phyloP scores from a whole-genome alignment of 2,797 vertebrate species.

The Brotula barbata region DNA sequence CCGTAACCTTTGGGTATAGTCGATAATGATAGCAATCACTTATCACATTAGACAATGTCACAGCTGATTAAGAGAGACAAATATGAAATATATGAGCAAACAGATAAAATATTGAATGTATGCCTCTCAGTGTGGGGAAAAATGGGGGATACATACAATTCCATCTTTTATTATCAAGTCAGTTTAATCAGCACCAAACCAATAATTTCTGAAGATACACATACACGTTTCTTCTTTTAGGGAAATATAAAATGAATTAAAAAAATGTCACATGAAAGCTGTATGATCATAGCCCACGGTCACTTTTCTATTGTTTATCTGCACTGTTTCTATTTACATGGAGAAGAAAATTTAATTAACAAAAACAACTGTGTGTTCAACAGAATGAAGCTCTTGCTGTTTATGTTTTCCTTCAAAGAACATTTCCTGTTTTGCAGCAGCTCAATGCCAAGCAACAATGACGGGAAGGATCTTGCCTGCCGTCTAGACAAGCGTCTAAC shows the following conservation, averaged over 20 bases:
- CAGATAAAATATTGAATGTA: neutral
- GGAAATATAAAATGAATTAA: neutral
- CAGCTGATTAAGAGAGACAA: conserved; percentile 1
- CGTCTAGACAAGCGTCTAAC: conserved; percentile 71
- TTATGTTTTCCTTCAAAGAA: conserved; percentile 52
- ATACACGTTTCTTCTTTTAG: too few species aligned
- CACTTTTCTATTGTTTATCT: neutral
- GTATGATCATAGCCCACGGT: neutral
- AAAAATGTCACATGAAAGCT: neutral
- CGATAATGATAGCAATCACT: neutral
- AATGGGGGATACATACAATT: too few species aligned
- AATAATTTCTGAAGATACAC: neutral
- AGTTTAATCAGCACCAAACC: neutral
- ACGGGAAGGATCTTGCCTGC: conserved; percentile 70
- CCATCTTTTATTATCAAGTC: too few species aligned
- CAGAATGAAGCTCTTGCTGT: conserved; percentile 26
- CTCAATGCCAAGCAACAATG: conserved; percentile 73
- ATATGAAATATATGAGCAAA: neutral
- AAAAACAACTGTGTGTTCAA: too few species aligned
- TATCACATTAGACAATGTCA: neutral
- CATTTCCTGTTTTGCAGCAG: conserved; percentile 74
- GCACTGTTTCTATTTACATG: neutral
- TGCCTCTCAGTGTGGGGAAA: too few species aligned
- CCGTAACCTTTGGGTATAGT: neutral
- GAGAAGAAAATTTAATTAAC: neutral